Evolutionary conservation across 2,888 invertebrate species (phyloP), one percentile per base, ranked within the genome.

Genomic region (Drosophila anomalata): DNA sequence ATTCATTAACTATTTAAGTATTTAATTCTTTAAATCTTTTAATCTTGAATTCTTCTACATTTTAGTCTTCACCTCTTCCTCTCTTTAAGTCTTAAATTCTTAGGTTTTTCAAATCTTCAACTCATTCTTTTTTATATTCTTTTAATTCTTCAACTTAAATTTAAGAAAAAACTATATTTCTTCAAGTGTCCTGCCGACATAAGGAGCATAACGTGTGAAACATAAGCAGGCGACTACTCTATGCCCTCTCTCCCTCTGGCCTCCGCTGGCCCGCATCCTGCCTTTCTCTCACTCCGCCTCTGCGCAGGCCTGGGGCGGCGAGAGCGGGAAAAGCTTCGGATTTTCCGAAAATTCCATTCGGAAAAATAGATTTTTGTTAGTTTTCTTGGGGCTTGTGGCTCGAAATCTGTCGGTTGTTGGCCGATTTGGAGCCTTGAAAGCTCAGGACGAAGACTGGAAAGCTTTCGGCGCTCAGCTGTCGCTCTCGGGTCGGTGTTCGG

Each of bases 281-380:
- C 14, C 47, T 36, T 14, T 22, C 44, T 12, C 39, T 60, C 39
- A 12, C 20, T n/a, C n/a, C 17, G 17, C 17, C 22, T 17, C 29
- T 31, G 82, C 82, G 82, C 82, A 82, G 69, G 53, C 87, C 71
- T 69, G 24, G 53, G 52, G 70, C 67, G 17, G 48, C 53, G 72
- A 76, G 67, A 47, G 31, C 41, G 61, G 61, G n/a, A 11, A 72
- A 71, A 75, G 73, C 73, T 83, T 56, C 58, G 14, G 36, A 12
- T 33, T 60, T 70, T 44, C 44, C 53, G 22, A 60, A 33, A 36
- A 36, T 29, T 9, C n/a, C 5, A 1, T 33, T 33, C 33, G 14
- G 41, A 8, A 41, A 41, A 39, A 14, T 17, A 12, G 39, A 29
- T 17, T 20, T 26, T 22, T 65, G 22, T 31, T 48, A 41, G 46